These are phyloP conservation scores for Pegoplata infirma DNA, from an alignment of 2,888 invertebrate species.

Conservation along the genomic window DNA sequence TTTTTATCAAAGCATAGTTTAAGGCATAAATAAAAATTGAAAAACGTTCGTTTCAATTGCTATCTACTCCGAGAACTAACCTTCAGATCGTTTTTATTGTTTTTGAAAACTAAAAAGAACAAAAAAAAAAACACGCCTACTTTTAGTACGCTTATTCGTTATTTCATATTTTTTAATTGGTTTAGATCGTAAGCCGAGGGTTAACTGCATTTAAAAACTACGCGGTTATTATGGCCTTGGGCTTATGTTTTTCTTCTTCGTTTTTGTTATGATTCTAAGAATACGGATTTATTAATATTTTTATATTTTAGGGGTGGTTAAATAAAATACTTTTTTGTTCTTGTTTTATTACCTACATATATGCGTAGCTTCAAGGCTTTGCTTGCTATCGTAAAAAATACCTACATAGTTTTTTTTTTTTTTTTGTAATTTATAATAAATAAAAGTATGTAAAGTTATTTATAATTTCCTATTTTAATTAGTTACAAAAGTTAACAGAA, in stretches of 20 bases:
- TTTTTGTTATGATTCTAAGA: background rate
- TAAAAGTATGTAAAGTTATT: background rate
- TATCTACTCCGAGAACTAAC: no score
- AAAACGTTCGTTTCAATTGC: no score
- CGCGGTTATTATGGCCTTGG: constrained; percentile 42
- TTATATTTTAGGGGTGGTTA: background rate
- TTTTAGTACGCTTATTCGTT: no score
- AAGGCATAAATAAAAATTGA: no score
- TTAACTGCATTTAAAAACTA: no score
- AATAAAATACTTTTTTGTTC: background rate
- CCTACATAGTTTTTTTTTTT: no score
- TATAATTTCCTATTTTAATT: constrained; percentile 15
- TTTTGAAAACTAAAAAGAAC: no score
- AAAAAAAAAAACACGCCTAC: no score
- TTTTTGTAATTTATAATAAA: background rate
- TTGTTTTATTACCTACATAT: background rate
- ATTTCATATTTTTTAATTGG: no score
- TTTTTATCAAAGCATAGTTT: no score
- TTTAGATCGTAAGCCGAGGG: no score
- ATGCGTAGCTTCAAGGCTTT: background rate
- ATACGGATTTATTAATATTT: background rate
- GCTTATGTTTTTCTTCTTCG: constrained; percentile 5
- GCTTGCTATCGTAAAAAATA: background rate
- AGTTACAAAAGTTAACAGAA: background rate
- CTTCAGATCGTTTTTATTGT: no score